Percentiles rank a stretch among this genome's conserved stretches.
These are phyloP conservation scores for Vanessa cardui DNA, from an alignment of 2,888 invertebrate genomes.

Conservation along the genomic window DNA sequence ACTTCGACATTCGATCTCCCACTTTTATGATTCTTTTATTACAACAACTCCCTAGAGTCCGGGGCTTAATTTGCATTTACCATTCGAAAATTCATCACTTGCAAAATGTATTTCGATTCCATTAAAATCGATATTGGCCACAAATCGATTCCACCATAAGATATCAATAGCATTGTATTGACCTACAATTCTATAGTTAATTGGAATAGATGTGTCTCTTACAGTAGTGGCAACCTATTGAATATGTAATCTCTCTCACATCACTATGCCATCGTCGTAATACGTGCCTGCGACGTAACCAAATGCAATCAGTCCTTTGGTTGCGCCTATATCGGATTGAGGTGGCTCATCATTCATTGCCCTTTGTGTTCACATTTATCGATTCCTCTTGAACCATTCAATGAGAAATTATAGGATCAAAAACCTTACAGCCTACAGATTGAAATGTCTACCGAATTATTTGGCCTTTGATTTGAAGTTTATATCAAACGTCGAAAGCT, in stretches of 20 bases:
- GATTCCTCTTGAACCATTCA: neutral
- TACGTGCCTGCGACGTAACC: neutral
- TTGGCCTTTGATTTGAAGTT: neutral
- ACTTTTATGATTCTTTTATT: too few species aligned
- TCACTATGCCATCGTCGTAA: neutral
- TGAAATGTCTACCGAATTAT: neutral
- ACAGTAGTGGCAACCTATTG: neutral
- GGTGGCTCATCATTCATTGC: slow-evolving; percentile 1
- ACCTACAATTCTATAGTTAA: neutral
- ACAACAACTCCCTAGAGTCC: too few species aligned
- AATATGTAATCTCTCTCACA: slow-evolving; percentile 5
- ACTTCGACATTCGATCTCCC: too few species aligned
- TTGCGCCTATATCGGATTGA: neutral
- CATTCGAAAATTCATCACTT: too few species aligned
- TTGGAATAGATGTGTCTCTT: slow-evolving; percentile 4
- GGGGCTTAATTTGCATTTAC: too few species aligned
- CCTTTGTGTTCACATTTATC: slow-evolving; percentile 4
- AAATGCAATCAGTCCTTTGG: slow-evolving; percentile 7
- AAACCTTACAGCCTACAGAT: neutral
- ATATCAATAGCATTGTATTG: slow-evolving; percentile 1
- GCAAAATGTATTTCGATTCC: too few species aligned
- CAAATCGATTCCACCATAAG: neutral
- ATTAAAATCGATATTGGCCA: too few species aligned
- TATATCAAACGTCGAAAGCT: too few species aligned
- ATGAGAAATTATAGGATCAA: slow-evolving; percentile 1